Base-by-base conservation (phyloP, 1,140 invertebrate species). In the Diachasmimorpha longicaudata region DNA sequence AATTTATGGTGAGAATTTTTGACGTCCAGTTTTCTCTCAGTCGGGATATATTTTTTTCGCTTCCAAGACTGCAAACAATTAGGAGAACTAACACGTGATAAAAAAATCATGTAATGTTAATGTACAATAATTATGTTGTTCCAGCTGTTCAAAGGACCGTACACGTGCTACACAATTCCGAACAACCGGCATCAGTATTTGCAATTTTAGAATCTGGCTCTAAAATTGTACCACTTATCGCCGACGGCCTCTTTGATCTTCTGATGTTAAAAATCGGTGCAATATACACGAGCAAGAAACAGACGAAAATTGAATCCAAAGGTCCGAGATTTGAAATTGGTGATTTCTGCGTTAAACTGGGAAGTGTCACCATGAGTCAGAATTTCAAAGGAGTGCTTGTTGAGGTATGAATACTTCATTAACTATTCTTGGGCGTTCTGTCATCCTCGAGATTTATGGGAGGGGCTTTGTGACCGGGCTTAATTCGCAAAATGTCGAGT, bases 331-430 rank as follows among this genome's bases (percentile, higher is more conserved):
- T 96, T 88, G 96, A 98, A 87, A 91, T 98, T 31, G 95, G 94
- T 0, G 98, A 99, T 86, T 99, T 99, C 88, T 93, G 96, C 79
- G 94, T 99, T 4, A 99, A 99, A 89, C 90, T 99, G 2, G 97
- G 97, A 25, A 96, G 93, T 66, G 97, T 99, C 2, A 95, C 95
- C 10, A 95, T 98, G 90, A 96, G 94, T 86, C 94, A 96, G 72
- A 97, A 95, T 83, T 98, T 98, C 85, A 98, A 98, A 90, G 98
- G 97, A 13, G 93, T 99, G 73, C 90, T 99, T 0, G 93, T 99
- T 66, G 97, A 98, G 91, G 96, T 96, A 68, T 48, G 14, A 72
- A 63, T 46, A 67, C 5, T 76, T 66, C 70, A 52, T 52, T 52
- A 52, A 42, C 39, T 42, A 42, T 42, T 42, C 39, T 42, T 42